phyloP scores from a whole-genome alignment of 2,113 vertebrate species.

The Tachysurus fulvidraco region DNA sequence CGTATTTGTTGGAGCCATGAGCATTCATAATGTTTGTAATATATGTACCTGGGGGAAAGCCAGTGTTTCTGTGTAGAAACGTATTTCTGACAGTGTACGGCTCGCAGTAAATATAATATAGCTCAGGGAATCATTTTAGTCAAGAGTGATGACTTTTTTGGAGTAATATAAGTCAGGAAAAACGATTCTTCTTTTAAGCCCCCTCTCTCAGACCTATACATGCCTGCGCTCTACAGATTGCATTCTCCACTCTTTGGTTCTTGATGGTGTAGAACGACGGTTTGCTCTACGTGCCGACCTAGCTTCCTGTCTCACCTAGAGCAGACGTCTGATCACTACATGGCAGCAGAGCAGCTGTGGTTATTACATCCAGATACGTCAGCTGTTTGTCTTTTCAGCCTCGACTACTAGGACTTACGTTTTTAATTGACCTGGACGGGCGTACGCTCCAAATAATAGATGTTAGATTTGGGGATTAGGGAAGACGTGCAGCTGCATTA shows the following conservation, averaged over 20 bases:
- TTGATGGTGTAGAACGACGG: background rate
- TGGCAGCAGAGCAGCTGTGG: slow-evolving; percentile 6
- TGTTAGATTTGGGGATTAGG: background rate
- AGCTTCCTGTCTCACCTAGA: background rate
- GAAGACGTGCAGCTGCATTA: background rate
- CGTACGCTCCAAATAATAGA: background rate
- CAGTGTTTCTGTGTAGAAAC: background rate
- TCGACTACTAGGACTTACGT: background rate
- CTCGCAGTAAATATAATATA: background rate
- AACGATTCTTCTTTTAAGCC: background rate
- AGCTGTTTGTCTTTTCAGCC: background rate
- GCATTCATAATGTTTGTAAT: background rate
- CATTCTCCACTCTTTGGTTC: background rate
- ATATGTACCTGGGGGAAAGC: background rate
- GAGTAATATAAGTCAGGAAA: background rate
- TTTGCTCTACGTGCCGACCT: background rate
- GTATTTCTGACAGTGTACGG: background rate
- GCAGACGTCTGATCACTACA: background rate
- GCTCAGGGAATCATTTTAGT: slow-evolving; percentile 6
- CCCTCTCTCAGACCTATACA: background rate
- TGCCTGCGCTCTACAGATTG: background rate
- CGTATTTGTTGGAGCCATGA: background rate
- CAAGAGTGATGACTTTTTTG: slow-evolving; percentile 7
- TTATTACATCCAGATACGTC: background rate
- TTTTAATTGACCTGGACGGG: slow-evolving; percentile 2